A percentile compares a stretch with the other conserved stretches of the same genome.
Evolutionary conservation across 2,888 invertebrate genomes (phyloP).

Genomic region (Hanleya hanleyi): DNA sequence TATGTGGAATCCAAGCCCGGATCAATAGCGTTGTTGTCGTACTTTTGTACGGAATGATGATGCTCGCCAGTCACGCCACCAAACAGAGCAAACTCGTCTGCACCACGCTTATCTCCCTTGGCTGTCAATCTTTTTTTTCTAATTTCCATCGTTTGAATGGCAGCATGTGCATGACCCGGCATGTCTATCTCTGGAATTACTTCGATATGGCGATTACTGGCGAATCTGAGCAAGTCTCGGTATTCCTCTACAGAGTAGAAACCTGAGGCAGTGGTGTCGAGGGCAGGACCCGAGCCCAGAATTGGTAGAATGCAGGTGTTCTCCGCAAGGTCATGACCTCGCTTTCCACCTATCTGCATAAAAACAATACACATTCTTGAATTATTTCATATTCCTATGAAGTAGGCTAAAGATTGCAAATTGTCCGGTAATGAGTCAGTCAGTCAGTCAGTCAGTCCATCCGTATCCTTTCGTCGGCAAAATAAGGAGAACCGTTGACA

Average conservation of each 20-base stretch:
- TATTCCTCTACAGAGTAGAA: constrained; percentile 56
- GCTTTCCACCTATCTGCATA: constrained; percentile 6
- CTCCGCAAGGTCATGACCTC: constrained; percentile 55
- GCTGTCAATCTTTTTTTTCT: constrained; percentile 42
- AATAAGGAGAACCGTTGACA: no score
- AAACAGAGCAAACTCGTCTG: constrained; percentile 42
- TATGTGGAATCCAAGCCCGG: constrained; percentile 66
- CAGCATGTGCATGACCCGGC: constrained; percentile 68
- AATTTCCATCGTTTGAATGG: constrained; percentile 61
- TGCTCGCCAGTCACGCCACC: constrained; percentile 42
- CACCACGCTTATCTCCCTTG: constrained; percentile 28
- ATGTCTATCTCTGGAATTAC: constrained; percentile 69
- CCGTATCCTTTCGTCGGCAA: no score
- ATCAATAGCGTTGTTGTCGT: constrained; percentile 67
- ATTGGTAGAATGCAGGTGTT: constrained; percentile 53
- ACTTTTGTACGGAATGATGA: constrained; percentile 64
- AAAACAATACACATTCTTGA: no score
- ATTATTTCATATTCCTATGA: no score
- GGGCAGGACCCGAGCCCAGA: constrained; percentile 57
- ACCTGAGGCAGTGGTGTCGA: constrained; percentile 47
- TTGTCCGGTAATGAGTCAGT: no score
- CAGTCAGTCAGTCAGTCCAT: no score
- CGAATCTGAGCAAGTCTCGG: constrained; percentile 56
- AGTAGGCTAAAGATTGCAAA: no score
- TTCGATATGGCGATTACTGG: constrained; percentile 57